Percentiles rank a stretch among this genome's conserved stretches.
These are phyloP conservation scores for Pleuronectes platessa DNA, from an alignment of 2,113 vertebrate genomes.

Conservation along the genomic window DNA sequence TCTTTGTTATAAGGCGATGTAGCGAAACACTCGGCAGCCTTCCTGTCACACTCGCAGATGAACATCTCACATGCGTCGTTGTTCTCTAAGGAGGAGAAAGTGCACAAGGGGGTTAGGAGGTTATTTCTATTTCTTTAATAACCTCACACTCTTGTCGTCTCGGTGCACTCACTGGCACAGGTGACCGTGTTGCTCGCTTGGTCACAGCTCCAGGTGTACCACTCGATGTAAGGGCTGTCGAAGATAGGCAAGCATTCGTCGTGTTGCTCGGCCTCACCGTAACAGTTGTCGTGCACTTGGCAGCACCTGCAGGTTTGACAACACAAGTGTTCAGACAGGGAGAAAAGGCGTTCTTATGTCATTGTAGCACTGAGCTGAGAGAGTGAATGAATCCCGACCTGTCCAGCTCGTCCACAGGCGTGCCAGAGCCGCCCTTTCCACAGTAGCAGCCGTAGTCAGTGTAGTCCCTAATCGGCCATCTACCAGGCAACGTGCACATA, in stretches of 20 bases:
- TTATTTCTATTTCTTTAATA: neutral
- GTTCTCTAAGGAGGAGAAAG: conserved; percentile 61
- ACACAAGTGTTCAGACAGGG: neutral
- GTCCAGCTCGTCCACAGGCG: conserved; percentile 88
- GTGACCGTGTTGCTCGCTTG: conserved; percentile 66
- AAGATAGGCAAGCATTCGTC: conserved; percentile 73
- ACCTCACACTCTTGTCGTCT: too few species aligned
- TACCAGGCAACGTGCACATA: conserved; percentile 81
- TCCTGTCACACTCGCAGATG: conserved; percentile 90
- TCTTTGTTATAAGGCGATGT: conserved; percentile 66
- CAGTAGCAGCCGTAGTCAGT: conserved; percentile 90
- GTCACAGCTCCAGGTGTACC: conserved; percentile 82
- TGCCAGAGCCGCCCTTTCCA: conserved; percentile 87
- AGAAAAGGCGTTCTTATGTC: rapidly evolving
- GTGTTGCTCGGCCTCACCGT: conserved; percentile 63
- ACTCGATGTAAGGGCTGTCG: conserved; percentile 88
- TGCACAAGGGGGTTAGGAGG: neutral
- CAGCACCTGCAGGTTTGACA: conserved; percentile 84
- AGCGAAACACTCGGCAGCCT: conserved; percentile 86
- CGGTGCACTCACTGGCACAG: conserved; percentile 82
- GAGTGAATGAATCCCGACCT: conserved; percentile 66
- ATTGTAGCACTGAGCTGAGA: neutral
- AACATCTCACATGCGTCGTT: conserved; percentile 84
- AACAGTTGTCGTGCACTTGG: conserved; percentile 86
- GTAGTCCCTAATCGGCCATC: conserved; percentile 79